Evolutionary conservation across 2,888 invertebrate species (phyloP).

Genomic region (Sthenelais limicola): DNA sequence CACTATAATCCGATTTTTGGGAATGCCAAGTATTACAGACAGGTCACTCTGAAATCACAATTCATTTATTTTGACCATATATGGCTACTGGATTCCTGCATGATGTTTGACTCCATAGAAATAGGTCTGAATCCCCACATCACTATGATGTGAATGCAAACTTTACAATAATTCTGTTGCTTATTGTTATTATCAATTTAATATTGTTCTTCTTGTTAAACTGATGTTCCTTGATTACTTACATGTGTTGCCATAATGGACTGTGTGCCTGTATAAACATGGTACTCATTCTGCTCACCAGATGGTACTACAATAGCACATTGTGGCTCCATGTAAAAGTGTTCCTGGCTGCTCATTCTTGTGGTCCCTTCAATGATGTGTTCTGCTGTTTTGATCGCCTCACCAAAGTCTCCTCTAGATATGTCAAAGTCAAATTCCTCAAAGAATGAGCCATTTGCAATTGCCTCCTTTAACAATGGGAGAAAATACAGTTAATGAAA

Average conservation of each 20-base stretch:
- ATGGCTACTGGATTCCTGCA: too few species aligned
- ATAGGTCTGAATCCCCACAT: too few species aligned
- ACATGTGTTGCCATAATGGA: constrained; percentile 62
- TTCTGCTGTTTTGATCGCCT: constrained; percentile 80
- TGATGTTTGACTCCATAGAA: too few species aligned
- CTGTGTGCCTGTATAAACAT: constrained; percentile 87
- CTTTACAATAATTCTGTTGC: too few species aligned
- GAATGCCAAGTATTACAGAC: constrained; percentile 81
- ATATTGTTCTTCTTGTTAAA: too few species aligned
- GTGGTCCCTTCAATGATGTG: constrained; percentile 85
- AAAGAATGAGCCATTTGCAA: constrained; percentile 40
- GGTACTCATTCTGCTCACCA: constrained; percentile 86
- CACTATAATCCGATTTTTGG: constrained; percentile 80
- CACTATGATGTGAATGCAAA: too few species aligned
- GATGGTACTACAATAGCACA: constrained; percentile 74
- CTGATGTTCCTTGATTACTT: neutral
- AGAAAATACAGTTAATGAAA: too few species aligned
- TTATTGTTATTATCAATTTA: too few species aligned
- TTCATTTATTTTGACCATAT: too few species aligned
- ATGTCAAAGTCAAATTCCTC: neutral
- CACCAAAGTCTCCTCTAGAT: constrained; percentile 77
- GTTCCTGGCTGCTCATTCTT: constrained; percentile 92
- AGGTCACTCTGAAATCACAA: constrained; percentile 65
- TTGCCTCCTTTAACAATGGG: too few species aligned
- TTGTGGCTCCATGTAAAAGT: constrained; percentile 93